A percentile compares a stretch with the other conserved stretches of the same genome.
Conservation (phyloP, 2,113 vertebrate species). For the Bufo gargarizans region DNA sequence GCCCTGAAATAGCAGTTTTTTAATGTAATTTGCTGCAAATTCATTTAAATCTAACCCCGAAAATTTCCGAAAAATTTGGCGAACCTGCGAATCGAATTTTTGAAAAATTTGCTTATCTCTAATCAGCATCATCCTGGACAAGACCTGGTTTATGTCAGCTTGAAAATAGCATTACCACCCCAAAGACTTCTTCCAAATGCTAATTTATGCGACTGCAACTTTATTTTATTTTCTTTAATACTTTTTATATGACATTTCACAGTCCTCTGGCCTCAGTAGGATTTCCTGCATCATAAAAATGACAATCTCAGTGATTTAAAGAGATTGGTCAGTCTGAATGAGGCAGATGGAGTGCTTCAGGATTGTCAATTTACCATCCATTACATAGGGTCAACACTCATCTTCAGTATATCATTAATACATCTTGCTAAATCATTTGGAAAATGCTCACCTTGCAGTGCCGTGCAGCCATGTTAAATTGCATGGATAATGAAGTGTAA, state of each 20-base stretch:
- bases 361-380: constrained; percentile 73
- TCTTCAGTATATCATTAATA: constrained; percentile 74
- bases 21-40: too few species aligned
- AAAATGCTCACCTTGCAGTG: constrained; percentile 64
- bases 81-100: too few species aligned
- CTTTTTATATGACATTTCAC: constrained; percentile 75
- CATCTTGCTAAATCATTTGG: constrained; percentile 71
- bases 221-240: constrained; percentile 74
- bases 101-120: neutral
- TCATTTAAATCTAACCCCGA: too few species aligned
- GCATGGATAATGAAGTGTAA: constrained; percentile 70
- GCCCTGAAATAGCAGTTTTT: too few species aligned
- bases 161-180: constrained; percentile 63
- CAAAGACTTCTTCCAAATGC: constrained; percentile 70
- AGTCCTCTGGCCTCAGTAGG: constrained; percentile 70
- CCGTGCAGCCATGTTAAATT: constrained; percentile 67
- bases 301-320: constrained; percentile 72
- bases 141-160: constrained; percentile 67
- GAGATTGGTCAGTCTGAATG: constrained; percentile 64
- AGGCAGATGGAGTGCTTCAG: constrained; percentile 72
- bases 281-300: constrained; percentile 71
- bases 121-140: constrained; percentile 31
- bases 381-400: constrained; percentile 76
- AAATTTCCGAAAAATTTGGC: too few species aligned
- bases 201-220: constrained; percentile 69